phyloP scores from a whole-genome alignment of 2,797 vertebrate species.

The Setipinna tenuifilis region DNA sequence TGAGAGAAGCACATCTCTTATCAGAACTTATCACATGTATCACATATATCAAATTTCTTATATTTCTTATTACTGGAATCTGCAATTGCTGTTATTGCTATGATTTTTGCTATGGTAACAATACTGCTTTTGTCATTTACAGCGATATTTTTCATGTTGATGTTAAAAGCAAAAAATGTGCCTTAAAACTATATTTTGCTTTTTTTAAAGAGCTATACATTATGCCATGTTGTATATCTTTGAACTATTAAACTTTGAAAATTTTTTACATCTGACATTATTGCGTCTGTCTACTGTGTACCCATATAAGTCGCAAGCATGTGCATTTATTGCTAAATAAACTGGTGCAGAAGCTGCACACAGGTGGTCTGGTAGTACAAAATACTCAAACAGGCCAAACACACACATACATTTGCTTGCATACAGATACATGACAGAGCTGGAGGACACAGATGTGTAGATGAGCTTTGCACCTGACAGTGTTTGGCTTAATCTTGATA shows the following conservation, averaged over 20 bases:
- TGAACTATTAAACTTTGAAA: background rate
- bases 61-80: background rate
- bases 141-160: background rate
- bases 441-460: background rate
- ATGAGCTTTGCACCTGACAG: background rate
- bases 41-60: background rate
- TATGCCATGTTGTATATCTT: background rate
- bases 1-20: background rate
- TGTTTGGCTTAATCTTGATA: background rate
- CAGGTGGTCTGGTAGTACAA: conserved; percentile 30
- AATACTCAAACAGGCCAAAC: background rate
- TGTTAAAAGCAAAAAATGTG: background rate
- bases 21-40: background rate
- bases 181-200: background rate
- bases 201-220: background rate
- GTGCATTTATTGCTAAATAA: background rate
- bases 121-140: background rate
- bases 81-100: background rate
- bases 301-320: background rate
- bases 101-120: background rate
- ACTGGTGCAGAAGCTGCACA: conserved; percentile 39
- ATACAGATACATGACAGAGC: background rate
- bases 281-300: background rate
- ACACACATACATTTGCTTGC: background rate
- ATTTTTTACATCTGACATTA: background rate